Evolutionary conservation across 2,797 vertebrate species (phyloP).

Genomic region (Urocyon cinereoargenteus): DNA sequence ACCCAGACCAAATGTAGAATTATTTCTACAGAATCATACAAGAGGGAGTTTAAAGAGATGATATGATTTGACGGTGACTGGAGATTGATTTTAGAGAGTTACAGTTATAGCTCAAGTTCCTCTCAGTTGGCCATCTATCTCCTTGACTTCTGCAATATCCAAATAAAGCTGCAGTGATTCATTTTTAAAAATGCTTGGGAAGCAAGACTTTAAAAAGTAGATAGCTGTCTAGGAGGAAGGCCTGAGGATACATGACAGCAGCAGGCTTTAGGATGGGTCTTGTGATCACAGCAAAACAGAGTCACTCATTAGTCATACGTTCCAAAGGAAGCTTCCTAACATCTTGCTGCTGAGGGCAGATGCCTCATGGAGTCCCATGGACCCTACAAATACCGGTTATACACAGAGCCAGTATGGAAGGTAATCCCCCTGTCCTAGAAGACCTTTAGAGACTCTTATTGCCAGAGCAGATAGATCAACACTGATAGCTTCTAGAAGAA

Average conservation of each 20-base stretch:
- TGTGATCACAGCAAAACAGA: neutral
- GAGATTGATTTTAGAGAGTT: conserved; percentile 2
- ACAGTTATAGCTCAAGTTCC: neutral
- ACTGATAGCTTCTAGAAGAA: neutral
- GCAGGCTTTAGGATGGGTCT: neutral
- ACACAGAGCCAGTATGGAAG: neutral
- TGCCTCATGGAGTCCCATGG: neutral
- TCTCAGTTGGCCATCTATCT: neutral
- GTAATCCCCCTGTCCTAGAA: neutral
- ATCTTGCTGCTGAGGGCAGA: neutral
- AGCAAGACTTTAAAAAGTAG: neutral
- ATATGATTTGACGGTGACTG: neutral
- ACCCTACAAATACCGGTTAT: neutral
- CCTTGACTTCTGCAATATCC: neutral
- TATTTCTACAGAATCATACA: neutral
- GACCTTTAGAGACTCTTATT: neutral
- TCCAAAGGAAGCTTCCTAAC: neutral
- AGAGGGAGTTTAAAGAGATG: neutral
- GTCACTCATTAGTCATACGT: too few relatives aligned
- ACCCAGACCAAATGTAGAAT: neutral
- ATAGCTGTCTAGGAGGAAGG: neutral
- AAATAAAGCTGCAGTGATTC: conserved; percentile 24
- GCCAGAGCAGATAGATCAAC: neutral
- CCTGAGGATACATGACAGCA: neutral
- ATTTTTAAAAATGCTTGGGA: neutral